Conservation (phyloP, 2,797 vertebrate genomes). For the Anguilla obscura region DNA sequence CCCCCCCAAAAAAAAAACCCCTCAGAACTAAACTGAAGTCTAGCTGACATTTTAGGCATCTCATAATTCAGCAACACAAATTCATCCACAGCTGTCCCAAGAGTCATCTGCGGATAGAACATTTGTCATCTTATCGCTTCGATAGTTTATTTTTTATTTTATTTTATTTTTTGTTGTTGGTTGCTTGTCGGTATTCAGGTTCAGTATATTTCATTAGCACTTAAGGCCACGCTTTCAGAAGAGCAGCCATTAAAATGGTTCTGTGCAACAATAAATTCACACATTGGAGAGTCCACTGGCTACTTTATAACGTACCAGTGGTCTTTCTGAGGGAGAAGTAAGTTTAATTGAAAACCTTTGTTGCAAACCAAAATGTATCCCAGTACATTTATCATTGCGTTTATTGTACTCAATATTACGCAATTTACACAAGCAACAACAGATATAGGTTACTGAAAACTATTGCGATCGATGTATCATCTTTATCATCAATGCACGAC, state of each 20-base stretch:
- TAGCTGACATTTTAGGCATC: background rate
- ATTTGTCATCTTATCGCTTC: background rate
- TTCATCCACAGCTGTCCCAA: background rate
- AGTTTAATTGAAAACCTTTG: background rate
- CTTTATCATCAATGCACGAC: background rate
- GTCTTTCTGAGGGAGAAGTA: background rate
- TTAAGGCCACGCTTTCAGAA: background rate
- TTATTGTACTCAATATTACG: background rate
- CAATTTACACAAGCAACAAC: background rate
- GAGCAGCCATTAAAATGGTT: background rate
- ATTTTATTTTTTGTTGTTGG: background rate
- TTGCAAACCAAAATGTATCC: background rate
- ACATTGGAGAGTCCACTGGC: background rate
- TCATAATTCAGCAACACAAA: background rate
- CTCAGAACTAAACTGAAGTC: background rate
- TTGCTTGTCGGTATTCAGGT: background rate
- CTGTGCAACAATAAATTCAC: background rate
- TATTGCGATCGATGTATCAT: background rate
- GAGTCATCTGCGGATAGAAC: background rate
- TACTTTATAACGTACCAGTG: background rate
- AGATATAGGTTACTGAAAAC: background rate
- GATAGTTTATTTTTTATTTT: background rate
- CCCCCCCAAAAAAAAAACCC: background rate
- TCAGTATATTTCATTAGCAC: background rate
- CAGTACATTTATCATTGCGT: background rate